Evolutionary conservation across 2,888 invertebrate species (phyloP).

Genomic region (Ypsolopha sequella): DNA sequence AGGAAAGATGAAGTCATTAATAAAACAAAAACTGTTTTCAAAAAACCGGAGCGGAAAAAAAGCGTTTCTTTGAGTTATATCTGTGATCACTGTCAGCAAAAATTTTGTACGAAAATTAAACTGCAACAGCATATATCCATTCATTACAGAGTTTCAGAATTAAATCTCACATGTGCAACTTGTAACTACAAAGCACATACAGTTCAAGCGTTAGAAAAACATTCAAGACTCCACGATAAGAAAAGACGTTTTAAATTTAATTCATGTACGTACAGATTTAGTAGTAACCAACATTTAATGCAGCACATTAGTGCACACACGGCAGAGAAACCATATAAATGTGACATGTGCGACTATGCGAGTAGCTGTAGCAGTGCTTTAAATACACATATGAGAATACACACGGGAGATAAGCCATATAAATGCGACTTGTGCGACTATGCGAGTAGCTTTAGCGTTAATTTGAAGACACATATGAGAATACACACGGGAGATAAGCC

Average conservation of each 20-base stretch:
- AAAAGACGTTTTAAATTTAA: slow-evolving; percentile 2
- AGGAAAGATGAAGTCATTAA: not conserved
- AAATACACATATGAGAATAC: not conserved
- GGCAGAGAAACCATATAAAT: too few relatives aligned
- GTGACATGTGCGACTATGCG: too few relatives aligned
- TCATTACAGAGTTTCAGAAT: not conserved
- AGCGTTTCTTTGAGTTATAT: too few relatives aligned
- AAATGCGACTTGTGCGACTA: too few relatives aligned
- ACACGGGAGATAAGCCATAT: too few relatives aligned
- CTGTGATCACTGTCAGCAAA: not conserved
- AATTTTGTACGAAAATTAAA: not conserved
- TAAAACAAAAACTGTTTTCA: not conserved
- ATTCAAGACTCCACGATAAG: slow-evolving; percentile 10
- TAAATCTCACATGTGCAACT: slow-evolving; percentile 6
- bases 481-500: too few relatives aligned
- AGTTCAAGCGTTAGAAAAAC: slow-evolving; percentile 3
- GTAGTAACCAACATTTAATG: not conserved
- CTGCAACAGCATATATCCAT: not conserved
- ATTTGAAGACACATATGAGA: too few relatives aligned
- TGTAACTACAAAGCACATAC: slow-evolving; percentile 5
- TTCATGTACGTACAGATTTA: not conserved
- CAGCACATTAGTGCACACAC: not conserved
- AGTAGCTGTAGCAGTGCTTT: not conserved
- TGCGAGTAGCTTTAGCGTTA: too few relatives aligned
- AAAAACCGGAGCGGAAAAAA: not conserved